Evolutionary conservation across 23 tunicate species (phyloP).

Genomic region (Aplidium turbinatum): DNA sequence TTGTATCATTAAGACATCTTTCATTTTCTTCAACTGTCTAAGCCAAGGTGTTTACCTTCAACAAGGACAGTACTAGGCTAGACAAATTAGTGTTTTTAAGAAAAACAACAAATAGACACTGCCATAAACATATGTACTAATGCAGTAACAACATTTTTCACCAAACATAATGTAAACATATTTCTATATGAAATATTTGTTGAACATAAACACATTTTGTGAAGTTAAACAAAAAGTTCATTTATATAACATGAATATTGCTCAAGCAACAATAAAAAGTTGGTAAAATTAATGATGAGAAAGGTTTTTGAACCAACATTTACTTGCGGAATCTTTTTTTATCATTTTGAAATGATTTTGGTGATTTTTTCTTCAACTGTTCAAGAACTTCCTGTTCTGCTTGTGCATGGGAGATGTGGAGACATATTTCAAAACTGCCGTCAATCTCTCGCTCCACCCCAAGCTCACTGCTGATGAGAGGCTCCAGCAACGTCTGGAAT

Average conservation of each 20-base stretch:
- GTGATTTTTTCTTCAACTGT: neutral
- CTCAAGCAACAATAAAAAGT: no score
- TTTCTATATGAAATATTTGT: neutral
- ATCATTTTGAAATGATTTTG: constrained; percentile 7
- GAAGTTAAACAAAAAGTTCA: neutral
- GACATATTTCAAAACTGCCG: constrained; percentile 12
- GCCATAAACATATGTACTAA: no score
- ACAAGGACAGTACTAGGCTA: no score
- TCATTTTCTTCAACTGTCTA: no score
- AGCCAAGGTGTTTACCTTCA: no score
- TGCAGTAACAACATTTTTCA: no score
- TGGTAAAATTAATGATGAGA: no score
- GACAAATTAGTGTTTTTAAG: no score
- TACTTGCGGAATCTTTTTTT: constrained; percentile 2
- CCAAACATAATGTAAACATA: neutral
- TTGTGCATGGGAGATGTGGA: neutral
- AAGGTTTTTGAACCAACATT: neutral
- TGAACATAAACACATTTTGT: neutral
- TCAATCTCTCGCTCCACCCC: constrained; percentile 16
- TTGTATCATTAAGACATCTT: no score
- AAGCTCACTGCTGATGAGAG: neutral
- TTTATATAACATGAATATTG: no score
- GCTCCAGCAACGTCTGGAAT: constrained; percentile 8
- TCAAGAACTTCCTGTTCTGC: constrained; percentile 4
- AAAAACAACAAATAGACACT: no score